phyloP scores from a whole-genome alignment of 2,888 invertebrate species.

The Microctonus brassicae region DNA sequence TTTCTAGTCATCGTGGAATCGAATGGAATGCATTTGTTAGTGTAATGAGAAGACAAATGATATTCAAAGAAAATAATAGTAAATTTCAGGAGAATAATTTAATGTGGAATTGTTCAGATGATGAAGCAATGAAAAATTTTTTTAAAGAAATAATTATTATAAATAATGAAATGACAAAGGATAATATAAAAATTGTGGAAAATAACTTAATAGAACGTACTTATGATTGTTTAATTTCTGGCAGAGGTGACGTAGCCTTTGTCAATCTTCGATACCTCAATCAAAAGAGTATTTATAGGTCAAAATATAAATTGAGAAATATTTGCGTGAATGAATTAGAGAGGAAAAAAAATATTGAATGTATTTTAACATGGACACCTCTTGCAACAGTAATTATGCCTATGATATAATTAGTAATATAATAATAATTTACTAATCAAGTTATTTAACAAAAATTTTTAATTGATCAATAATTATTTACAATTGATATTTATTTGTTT shows the following conservation, averaged over 20 bases:
- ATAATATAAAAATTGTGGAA: conserved; percentile 19
- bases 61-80: too few relatives aligned
- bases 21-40: conserved; percentile 67
- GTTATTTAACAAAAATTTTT: conserved; percentile 23
- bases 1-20: conserved; percentile 84
- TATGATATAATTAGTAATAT: conserved; percentile 67
- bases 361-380: conserved; percentile 62
- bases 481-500: background rate
- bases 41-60: conserved; percentile 52
- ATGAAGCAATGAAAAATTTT: conserved; percentile 72
- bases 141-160: conserved; percentile 71
- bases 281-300: background rate
- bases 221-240: conserved; percentile 75
- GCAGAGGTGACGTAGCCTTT: conserved; percentile 83
- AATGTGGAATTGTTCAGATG: conserved; percentile 60
- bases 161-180: conserved; percentile 17
- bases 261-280: conserved; percentile 71
- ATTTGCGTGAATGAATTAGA: conserved; percentile 57
- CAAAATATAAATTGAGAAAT: conserved; percentile 48
- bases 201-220: conserved; percentile 32
- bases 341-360: conserved; percentile 39
- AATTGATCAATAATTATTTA: conserved; percentile 57
- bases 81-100: background rate
- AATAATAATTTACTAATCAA: background rate
- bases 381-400: conserved; percentile 66